These are phyloP conservation scores for Zapus hudsonius DNA, from an alignment of 2,113 vertebrate genomes.

Conservation along the genomic window DNA sequence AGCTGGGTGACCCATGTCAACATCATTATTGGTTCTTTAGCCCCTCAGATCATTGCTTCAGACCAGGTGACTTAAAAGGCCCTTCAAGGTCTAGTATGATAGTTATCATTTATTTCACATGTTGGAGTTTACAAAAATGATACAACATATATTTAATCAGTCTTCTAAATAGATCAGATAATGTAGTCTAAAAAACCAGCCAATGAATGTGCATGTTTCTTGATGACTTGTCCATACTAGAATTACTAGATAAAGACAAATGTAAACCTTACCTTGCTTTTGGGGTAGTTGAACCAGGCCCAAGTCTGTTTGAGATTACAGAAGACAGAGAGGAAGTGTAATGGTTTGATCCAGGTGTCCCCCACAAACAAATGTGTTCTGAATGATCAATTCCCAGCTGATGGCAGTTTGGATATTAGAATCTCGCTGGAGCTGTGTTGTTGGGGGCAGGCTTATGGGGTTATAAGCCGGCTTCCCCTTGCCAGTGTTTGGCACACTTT, in stretches of 20 bases:
- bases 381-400: no score
- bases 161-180: background rate
- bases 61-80: background rate
- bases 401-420: no score
- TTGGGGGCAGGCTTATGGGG: no score
- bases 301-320: conserved; percentile 2
- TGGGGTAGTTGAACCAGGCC: background rate
- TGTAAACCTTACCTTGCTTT: background rate
- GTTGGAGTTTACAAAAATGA: background rate
- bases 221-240: background rate
- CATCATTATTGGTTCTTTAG: background rate
- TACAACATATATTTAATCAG: no score
- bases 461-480: no score
- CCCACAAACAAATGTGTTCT: no score
- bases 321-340: background rate
- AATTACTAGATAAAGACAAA: background rate
- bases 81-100: background rate
- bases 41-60: background rate
- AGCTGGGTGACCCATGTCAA: background rate
- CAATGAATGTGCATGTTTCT: background rate
- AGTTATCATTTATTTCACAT: background rate
- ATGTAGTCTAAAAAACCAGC: background rate
- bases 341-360: no score
- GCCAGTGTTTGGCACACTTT: no score
- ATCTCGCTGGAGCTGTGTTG: no score